Conservation (phyloP, 2,113 vertebrate species). For the Hemichromis elongatus region DNA sequence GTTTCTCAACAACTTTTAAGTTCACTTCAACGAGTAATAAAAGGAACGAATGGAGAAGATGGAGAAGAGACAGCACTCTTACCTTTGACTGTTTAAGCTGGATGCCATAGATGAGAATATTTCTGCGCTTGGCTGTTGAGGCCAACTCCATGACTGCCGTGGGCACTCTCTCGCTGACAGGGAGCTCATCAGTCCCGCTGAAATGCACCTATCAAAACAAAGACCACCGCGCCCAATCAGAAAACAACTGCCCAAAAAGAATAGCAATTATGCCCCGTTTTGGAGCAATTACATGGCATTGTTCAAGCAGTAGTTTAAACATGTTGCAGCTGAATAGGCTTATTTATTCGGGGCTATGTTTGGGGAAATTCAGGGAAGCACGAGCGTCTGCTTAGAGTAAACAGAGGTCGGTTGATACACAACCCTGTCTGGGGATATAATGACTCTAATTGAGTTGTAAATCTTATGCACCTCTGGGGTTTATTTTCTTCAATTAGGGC, state of each 20-base stretch:
- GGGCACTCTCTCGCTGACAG: not conserved
- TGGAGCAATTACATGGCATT: constrained; percentile 20
- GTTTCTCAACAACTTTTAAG: constrained; percentile 4
- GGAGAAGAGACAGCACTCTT: not conserved
- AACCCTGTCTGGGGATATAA: constrained; percentile 9
- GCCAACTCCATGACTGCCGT: constrained; percentile 53
- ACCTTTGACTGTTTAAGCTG: constrained; percentile 65
- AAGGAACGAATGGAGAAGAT: not conserved
- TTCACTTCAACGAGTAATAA: not conserved
- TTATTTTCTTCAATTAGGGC: constrained; percentile 24
- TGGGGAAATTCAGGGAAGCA: not conserved
- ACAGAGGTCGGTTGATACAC: not conserved
- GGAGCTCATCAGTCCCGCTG: constrained; percentile 20
- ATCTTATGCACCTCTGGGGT: constrained; percentile 17
- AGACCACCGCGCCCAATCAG: not conserved
- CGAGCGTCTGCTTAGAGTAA: constrained; percentile 7
- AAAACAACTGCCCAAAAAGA: not conserved
- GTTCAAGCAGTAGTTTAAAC: constrained; percentile 14
- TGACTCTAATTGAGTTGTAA: constrained; percentile 7
- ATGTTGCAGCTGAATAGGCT: constrained; percentile 8
- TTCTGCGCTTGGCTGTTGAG: constrained; percentile 42
- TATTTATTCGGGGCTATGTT: constrained; percentile 21
- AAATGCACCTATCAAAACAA: constrained; percentile 67
- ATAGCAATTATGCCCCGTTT: not conserved
- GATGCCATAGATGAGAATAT: constrained; percentile 71